Evolutionary conservation across 2,888 invertebrate species (phyloP).

Genomic region (Piscicola geometra): DNA sequence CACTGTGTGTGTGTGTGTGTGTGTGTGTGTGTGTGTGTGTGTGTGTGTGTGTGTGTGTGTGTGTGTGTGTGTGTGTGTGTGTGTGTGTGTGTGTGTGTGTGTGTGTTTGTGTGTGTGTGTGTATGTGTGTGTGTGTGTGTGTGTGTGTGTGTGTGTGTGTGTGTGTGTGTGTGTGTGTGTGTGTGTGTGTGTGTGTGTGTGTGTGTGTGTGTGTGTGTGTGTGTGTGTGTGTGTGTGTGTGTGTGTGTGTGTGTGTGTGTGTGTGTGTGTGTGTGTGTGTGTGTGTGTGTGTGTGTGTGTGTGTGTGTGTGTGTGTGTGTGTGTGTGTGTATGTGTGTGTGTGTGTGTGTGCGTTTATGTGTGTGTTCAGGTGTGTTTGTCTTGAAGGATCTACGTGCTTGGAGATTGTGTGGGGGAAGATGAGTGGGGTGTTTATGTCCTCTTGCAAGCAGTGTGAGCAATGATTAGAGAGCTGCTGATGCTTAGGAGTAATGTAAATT

Average conservation of each 20-base stretch:
- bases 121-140: slow-evolving; percentile 25
- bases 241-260: slow-evolving; percentile 28
- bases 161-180: slow-evolving; percentile 24
- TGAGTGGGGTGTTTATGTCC: too few species aligned
- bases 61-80: slow-evolving; percentile 5
- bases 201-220: slow-evolving; percentile 20
- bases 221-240: slow-evolving; percentile 27
- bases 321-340: slow-evolving; percentile 28
- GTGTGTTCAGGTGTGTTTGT: not conserved
- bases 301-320: slow-evolving; percentile 29
- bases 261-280: slow-evolving; percentile 29
- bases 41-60: slow-evolving; percentile 24
- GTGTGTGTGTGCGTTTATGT: slow-evolving; percentile 25
- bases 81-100: not conserved
- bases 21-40: slow-evolving; percentile 23
- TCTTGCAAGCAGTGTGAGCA: too few species aligned
- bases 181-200: slow-evolving; percentile 24
- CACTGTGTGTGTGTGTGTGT: not conserved
- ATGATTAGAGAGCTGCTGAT: too few species aligned
- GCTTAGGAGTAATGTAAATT: too few species aligned
- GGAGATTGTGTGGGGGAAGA: too few species aligned
- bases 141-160: slow-evolving; percentile 24
- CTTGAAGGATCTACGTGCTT: too few species aligned
- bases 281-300: slow-evolving; percentile 28
- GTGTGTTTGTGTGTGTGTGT: slow-evolving; percentile 20